A percentile compares a stretch with the other conserved stretches of the same genome.
These are phyloP conservation scores for Eremobia ochroleuca DNA, from an alignment of 2,888 invertebrate genomes.

Conservation along the genomic window DNA sequence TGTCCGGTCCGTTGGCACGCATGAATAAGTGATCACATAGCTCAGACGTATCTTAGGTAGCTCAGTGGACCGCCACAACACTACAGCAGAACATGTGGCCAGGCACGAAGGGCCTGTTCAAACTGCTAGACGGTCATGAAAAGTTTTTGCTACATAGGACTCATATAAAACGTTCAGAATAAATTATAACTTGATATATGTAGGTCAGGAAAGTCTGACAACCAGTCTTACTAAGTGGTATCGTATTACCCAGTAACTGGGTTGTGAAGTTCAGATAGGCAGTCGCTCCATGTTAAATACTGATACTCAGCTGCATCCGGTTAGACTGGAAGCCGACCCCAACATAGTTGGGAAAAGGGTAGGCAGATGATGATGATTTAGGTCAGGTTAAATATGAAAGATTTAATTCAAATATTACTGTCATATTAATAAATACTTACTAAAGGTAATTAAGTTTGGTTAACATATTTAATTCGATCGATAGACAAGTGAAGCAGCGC, in stretches of 20 bases:
- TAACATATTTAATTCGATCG: not conserved
- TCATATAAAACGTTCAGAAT: not conserved
- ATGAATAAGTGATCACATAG: conserved; percentile 34
- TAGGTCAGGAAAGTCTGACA: too few species aligned
- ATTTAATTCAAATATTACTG: not conserved
- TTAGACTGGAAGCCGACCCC: too few species aligned
- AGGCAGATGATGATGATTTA: too few species aligned
- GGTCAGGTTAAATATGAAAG: not conserved
- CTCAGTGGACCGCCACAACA: conserved; percentile 8
- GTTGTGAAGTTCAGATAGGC: too few species aligned
- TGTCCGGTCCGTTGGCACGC: conserved; percentile 22
- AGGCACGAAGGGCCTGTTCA: not conserved
- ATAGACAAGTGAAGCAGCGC: not conserved
- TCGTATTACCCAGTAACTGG: too few species aligned
- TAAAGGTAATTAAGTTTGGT: not conserved
- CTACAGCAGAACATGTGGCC: not conserved
- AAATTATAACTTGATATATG: too few species aligned
- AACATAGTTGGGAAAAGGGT: too few species aligned
- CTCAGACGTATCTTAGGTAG: conserved; percentile 27
- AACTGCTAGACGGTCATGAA: conserved; percentile 16
- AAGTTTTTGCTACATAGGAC: conserved; percentile 4
- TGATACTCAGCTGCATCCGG: too few species aligned
- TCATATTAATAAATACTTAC: not conserved
- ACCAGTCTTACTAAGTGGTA: too few species aligned
- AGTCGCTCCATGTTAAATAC: too few species aligned